Conservation (phyloP, 2,113 vertebrate species). For the Ciconia maguari region DNA sequence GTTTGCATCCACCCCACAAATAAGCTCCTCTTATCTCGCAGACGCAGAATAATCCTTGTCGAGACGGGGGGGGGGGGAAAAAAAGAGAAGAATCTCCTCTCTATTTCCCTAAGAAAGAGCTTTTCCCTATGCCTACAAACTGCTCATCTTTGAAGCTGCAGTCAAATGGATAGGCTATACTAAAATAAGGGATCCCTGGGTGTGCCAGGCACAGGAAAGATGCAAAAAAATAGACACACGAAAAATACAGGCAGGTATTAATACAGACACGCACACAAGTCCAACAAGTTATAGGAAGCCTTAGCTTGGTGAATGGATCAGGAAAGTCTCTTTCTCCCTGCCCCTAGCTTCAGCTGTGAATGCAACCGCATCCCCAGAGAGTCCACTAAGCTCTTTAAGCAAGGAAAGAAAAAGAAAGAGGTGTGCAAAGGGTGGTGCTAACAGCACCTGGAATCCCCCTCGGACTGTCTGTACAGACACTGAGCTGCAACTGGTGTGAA, state of each 20-base stretch:
- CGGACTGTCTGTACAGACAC: not conserved
- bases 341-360: slow-evolving; percentile 30
- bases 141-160: slow-evolving; percentile 49
- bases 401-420: not conserved
- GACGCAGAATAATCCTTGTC: slow-evolving; percentile 1
- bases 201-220: slow-evolving; percentile 55
- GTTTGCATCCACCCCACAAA: slow-evolving; percentile 42
- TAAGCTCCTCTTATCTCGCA: slow-evolving; percentile 44
- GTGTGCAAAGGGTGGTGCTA: slow-evolving; percentile 21
- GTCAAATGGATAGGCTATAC: slow-evolving; percentile 44
- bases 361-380: not conserved
- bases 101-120: slow-evolving; percentile 14
- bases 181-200: slow-evolving; percentile 33
- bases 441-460: slow-evolving; percentile 54
- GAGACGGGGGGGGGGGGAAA: not conserved
- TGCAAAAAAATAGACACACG: not conserved
- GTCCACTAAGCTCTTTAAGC: not conserved
- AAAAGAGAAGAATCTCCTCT: not conserved
- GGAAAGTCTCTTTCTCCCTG: slow-evolving; percentile 6
- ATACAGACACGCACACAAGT: slow-evolving; percentile 54
- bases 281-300: slow-evolving; percentile 64
- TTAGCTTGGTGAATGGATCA: slow-evolving; percentile 26
- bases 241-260: slow-evolving; percentile 60
- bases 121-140: slow-evolving; percentile 34
- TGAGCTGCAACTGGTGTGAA: not conserved